Evolutionary conservation across 1,140 invertebrate species (phyloP), one percentile per base, ranked within the genome.

Genomic region (Drosophila serrata): DNA sequence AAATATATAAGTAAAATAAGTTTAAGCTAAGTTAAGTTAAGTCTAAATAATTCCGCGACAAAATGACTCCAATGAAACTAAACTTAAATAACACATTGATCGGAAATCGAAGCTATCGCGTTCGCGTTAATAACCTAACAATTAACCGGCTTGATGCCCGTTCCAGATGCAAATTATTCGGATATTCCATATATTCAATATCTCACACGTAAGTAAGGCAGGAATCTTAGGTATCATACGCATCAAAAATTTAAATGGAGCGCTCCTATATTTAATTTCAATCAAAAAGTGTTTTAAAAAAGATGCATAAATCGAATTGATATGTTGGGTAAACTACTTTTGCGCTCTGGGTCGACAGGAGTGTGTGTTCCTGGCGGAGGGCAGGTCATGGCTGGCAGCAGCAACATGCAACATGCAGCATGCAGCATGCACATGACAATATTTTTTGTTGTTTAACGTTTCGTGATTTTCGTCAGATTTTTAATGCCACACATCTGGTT

Each of bases 141-240:
- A 87, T 53, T 87, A 88, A 88, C 58, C 80, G 79, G 64, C 61
- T 48, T 80, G 78, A 60, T 75, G 79, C 68, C 64, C 74, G 64
- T 94, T 94, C 78, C 93, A 95, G 95, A 94, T 93, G 93, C 94
- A 88, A 95, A 95, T 93, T 95, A 94, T 94, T 95, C 95, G 79
- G 94, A 95, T 93, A 94, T 94, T 93, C 93, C 94, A 75, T 95
- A 94, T 93, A 95, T 95, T 93, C 94, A 95, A 91, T 95, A 95
- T 93, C 93, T 95, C 91, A 95, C 95, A 94, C 95, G 94, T 95
- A 95, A 95, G 95, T 95, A 92, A 11, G 53, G 80, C 49, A 75
- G 45, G 27, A 46, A 45, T 40, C 65, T 63, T 55, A 48, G 60
- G 37, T 60, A 39, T 33, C 24, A 39, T 27, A 46, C 46, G 48